Percentiles rank a stretch among this genome's conserved stretches.
Conservation (phyloP, 2,113 vertebrate genomes). For the Carassius gibelio region DNA sequence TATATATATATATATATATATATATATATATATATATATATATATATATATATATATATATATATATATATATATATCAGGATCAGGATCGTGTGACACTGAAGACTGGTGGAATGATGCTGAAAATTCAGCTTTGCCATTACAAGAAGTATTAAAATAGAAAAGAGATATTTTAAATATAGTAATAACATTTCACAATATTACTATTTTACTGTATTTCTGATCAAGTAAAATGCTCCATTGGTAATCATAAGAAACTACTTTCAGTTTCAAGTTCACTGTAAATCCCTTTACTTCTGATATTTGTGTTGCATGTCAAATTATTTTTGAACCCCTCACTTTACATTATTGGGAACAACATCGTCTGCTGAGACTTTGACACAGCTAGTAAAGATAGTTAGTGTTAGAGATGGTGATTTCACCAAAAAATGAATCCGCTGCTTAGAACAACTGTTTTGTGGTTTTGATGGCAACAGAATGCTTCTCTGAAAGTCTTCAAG, state of each 20-base stretch:
- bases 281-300: too few species aligned
- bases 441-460: neutral
- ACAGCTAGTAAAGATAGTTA: neutral
- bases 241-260: neutral
- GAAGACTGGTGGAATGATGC: too few species aligned
- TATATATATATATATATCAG: too few species aligned
- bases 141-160: too few species aligned
- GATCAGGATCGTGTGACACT: too few species aligned
- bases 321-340: neutral
- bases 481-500: constrained; percentile 5
- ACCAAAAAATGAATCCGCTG: neutral
- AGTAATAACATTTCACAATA: too few species aligned
- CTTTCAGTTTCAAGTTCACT: neutral
- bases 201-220: neutral
- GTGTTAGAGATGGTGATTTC: neutral
- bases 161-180: too few species aligned
- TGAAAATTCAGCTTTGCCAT: too few species aligned
- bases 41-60: too few species aligned
- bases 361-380: neutral
- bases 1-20: too few species aligned
- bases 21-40: too few species aligned
- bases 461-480: constrained; percentile 17
- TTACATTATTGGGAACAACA: neutral
- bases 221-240: neutral
- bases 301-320: neutral